Base-by-base conservation (phyloP, 1,140 invertebrate species). In the Periplaneta americana region DNA sequence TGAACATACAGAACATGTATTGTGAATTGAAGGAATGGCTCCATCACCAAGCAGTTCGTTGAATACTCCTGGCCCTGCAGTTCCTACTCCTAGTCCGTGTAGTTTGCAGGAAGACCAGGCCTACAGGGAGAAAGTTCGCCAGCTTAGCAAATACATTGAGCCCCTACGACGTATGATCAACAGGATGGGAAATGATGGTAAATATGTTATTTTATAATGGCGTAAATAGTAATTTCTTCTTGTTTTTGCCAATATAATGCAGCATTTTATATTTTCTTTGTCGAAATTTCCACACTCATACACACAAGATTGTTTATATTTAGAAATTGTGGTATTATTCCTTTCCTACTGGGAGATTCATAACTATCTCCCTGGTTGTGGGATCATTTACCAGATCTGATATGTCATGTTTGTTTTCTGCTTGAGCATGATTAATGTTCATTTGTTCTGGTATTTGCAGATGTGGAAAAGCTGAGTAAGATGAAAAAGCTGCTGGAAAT, bases 401-500 rank as follows among this genome's bases (percentile, higher is more conserved):
- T n/a, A n/a, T n/a, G n/a, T n/a, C n/a, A n/a, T n/a, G n/a, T n/a
- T n/a, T n/a, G n/a, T n/a, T n/a, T n/a, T n/a, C n/a, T n/a, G n/a
- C n/a, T 75, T 31, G 22, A 31, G 22, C 74, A 33, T 75, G 74
- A 75, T 11, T 31, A 75, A 75, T 10, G 22, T 75, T 11, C 11
- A 34, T 10, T 34, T 80, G 76, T 80, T 15, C 22, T 83, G 36
- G 28, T 83, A 81, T 75, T 83, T 86, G 28, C 84, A 94, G 95
- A 96, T 88, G 92, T 94, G 76, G 96, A 97, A 85, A 97, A 97
- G 87, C 88, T 96, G 84, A 93, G 93, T 84, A 97, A 97, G 88
- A 96, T 98, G 95, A 97, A 96, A 86, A 97, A 97, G 83, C 89
- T 98, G 0, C 86, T 98, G 18, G 96, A 98, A 85, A 97, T 98